Base-by-base conservation (phyloP, 2,113 vertebrate genomes). In the Gadus chalcogrammus region DNA sequence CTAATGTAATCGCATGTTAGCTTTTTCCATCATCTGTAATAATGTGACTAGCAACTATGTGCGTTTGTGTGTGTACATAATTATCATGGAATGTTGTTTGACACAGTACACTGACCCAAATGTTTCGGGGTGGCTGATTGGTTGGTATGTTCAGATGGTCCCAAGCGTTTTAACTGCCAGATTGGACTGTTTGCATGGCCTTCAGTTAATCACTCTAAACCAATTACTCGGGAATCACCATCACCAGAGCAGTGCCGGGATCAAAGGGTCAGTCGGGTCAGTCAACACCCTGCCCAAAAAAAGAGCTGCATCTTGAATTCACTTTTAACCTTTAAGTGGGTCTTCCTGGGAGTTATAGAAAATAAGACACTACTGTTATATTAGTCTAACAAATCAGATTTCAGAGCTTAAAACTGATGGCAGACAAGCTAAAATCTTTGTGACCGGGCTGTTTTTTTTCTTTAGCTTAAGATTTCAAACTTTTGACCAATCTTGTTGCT, bases 41-140 rank as follows among this genome's bases (percentile, higher is more conserved):
- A 35, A 35, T 7, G 6, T 5, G 31, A 5, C 31, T 35, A 35
- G 6, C 31, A 35, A 35, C 31, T 48, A 1, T 48, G 42, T 48
- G 42, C 12, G 42, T 48, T 9, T 48, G 42, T 42, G 38, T 42
- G 38, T 42, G 55, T 15, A 65, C 56, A 27, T 48, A 59, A 76
- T 80, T 73, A 69, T 31, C 61, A 53, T n/a, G 18, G 67, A 64
- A 65, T 64, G 13, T 69, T 55, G 68, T 70, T 63, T 61, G 66
- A 65, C 62, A 61, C 61, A 58, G 55, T 28, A 12, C 28, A 18
- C 42, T 48, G 61, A 77, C 59, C 59, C 15, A 27, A 60, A 52
- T 62, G 55, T 59, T 65, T 59, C 24, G 4, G 78, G 75, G 24
- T 62, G 78, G 58, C 35, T 76, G 64, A 78, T 78, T 68, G 77